These are phyloP conservation scores for Muscina levida DNA, from an alignment of 2,888 invertebrate genomes.

Conservation along the genomic window DNA sequence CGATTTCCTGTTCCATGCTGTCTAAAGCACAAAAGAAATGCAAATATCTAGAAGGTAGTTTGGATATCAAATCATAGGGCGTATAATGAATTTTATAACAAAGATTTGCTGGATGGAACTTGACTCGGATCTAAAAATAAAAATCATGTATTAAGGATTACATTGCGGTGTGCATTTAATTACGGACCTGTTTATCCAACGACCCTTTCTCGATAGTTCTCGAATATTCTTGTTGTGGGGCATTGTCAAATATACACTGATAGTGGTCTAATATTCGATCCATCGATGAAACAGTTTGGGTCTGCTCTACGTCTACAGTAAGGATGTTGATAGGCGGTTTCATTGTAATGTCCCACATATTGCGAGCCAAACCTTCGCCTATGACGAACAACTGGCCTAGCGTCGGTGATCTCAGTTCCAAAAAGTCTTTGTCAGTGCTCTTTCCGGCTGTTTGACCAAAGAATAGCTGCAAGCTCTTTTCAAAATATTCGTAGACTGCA, in stretches of 20 bases:
- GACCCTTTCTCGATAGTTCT: constrained; percentile 74
- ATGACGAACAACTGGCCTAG: constrained; percentile 81
- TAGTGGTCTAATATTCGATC: constrained; percentile 78
- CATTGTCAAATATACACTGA: constrained; percentile 76
- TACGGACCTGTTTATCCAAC: constrained; percentile 69
- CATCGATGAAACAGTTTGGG: constrained; percentile 70
- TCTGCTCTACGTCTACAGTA: constrained; percentile 76
- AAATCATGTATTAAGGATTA: background rate
- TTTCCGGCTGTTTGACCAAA: constrained; percentile 43
- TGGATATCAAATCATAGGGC: constrained; percentile 76
- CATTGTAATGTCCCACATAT: constrained; percentile 71
- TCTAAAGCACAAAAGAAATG: constrained; percentile 78
- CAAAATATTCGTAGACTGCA: constrained; percentile 69
- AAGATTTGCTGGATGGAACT: constrained; percentile 77
- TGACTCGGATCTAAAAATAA: constrained; percentile 70
- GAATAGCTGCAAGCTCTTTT: constrained; percentile 64
- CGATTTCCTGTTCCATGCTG: constrained; percentile 71
- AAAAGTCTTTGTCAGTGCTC: background rate
- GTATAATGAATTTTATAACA: constrained; percentile 75
- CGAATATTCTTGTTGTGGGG: constrained; percentile 77
- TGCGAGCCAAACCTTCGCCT: constrained; percentile 80
- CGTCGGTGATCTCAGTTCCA: constrained; percentile 79
- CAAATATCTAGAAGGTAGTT: constrained; percentile 74
- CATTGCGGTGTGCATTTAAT: too few species aligned
- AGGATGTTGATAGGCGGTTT: constrained; percentile 76